Percentiles rank a stretch among this genome's conserved stretches.
These are phyloP conservation scores for Zaprionus kolodkinae DNA, from an alignment of 1,140 invertebrate genomes.

Conservation along the genomic window DNA sequence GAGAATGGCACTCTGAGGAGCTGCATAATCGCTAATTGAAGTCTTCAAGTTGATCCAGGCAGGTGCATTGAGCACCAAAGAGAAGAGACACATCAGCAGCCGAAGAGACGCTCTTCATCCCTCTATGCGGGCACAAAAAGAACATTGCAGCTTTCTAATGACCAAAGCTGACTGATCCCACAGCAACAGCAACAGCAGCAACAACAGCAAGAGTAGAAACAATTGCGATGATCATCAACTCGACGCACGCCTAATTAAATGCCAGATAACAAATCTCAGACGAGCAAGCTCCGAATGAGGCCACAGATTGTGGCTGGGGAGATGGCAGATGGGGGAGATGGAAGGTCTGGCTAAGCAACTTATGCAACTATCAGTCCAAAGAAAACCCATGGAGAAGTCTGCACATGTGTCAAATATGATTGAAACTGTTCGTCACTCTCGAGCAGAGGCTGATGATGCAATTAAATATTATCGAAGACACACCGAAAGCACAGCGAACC, in stretches of 20 bases:
- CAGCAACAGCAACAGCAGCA: constrained; percentile 13
- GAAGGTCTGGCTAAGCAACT: constrained; percentile 34
- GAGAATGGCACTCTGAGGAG: constrained; percentile 47
- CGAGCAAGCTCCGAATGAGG: constrained; percentile 54
- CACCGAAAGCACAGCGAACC: constrained; percentile 74
- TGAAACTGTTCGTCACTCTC: constrained; percentile 51
- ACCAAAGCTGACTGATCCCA: constrained; percentile 48
- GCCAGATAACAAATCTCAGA: constrained; percentile 65
- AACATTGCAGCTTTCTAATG: constrained; percentile 67
- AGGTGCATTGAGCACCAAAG: constrained; percentile 59
- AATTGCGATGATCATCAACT: constrained; percentile 53
- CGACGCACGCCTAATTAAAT: constrained; percentile 76
- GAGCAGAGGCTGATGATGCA: constrained; percentile 55
- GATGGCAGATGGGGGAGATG: constrained; percentile 13
- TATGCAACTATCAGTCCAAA: constrained; percentile 57
- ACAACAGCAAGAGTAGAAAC: constrained; percentile 19
- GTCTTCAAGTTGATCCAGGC: constrained; percentile 25
- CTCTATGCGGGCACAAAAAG: constrained; percentile 19
- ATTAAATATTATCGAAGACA: constrained; percentile 63
- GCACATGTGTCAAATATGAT: constrained; percentile 49
- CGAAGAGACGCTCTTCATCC: constrained; percentile 12
- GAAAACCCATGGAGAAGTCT: constrained; percentile 50
- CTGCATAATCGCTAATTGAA: constrained; percentile 54
- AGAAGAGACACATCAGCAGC: constrained; percentile 20
- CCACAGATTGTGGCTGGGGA: constrained; percentile 67